Base-by-base conservation (phyloP, 2,888 invertebrate genomes). In the Drosophila monieri region DNA sequence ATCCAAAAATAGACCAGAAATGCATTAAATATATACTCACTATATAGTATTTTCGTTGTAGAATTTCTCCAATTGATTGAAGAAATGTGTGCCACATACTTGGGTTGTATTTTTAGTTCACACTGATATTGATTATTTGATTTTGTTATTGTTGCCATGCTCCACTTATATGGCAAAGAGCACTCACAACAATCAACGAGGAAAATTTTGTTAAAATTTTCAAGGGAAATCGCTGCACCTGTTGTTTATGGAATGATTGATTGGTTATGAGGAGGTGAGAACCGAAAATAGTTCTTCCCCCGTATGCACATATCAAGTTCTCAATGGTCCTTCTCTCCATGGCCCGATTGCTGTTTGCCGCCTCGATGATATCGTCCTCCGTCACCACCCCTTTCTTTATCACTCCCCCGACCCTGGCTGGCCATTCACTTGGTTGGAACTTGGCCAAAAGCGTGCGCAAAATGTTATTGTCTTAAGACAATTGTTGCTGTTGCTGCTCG, bases 371-470 rank as follows among this genome's bases (percentile, higher is more conserved):
- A 59, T 60, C n/a, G 15, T 60, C 47, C 58, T 48, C 35, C 21
- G 30, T n/a, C 37, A 15, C 35, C 23, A 23, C 52, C 8, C 25
- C 23, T 12, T 9, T 46, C 49, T 52, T 30, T 51, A 35, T 55
- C 46, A 46, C 15, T 15, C n/a, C 41, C 49, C 39, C 12, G 46
- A 56, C 51, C 2, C 27, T 27, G 27, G 27, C 23, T 39, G 35
- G 44, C 32, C 59, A 61, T 68, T 64, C 43, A 5, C 21, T 23
- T 23, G 43, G 52, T 79, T 81, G 86, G 80, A 68, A 8, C 30
- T n/a, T 30, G 52, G 80, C 84, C 81, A 81, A 81, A 81, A 81
- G 81, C 81, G 87, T 81, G 81, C 81, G 81, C 81, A 86, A 81
- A 86, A 84, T 85, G 60, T 80, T 86, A 74, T 81, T 86, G 85